Evolutionary conservation across 2,888 invertebrate species (phyloP), one percentile per base, ranked within the genome.

Genomic region (Exephanes ischioxanthus): DNA sequence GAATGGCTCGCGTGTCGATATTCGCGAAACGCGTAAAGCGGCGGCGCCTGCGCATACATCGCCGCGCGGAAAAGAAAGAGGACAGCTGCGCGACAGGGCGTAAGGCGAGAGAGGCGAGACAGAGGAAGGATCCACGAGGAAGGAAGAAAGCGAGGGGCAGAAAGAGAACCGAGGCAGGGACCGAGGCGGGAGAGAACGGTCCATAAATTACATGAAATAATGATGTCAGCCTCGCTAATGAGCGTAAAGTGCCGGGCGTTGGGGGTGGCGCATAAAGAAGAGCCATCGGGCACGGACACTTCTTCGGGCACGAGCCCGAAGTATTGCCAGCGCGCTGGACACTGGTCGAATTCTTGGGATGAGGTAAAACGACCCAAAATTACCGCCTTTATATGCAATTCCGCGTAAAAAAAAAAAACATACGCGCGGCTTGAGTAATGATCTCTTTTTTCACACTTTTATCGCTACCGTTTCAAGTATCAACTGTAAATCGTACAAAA

Each of bases 201-300:
- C 83, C 88, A 86, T 91, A 89, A 91, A 90, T 91, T 88, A 88
- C 86, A 82, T 80, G 87, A 89, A 90, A 91, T 91, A 91, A 91
- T 88, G 90, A 91, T 88, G 91, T 89, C 89, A 89, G 89, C 78
- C 77, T 82, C 68, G 80, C 86, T 91, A 91, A 91, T 89, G 90
- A 90, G 88, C 90, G 77, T 89, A 89, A 90, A 88, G 87, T 90
- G 88, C 88, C 86, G 66, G 80, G 73, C 63, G 82, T 75, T 79
- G 72, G 79, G 83, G 75, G 78, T 72, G 80, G 86, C 67, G 83
- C 85, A 88, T 88, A 88, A 89, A 87, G 75, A 87, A 85, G 78
- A 80, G 83, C 80, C 71, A 75, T 78, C 67, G 51, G 22, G 45
- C 61, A 83, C 70, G 19, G 37, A 19, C 51, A 67, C 53, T 45